Evolutionary conservation across 64 coral and sea anemone genomes (phyloP).

Genomic region (Cladopsammia gracilis): DNA sequence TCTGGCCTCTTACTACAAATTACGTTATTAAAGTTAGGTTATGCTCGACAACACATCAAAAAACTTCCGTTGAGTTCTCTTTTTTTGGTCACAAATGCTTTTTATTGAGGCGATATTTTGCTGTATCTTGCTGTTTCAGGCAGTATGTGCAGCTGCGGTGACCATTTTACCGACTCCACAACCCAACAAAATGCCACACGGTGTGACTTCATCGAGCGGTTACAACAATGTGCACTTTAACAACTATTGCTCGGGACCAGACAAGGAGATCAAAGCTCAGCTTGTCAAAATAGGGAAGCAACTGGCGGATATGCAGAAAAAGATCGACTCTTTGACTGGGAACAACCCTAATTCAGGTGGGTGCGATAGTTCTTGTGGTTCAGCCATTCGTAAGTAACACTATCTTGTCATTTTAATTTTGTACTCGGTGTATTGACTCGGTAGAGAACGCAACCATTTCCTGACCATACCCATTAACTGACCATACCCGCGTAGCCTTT

Average conservation of each 20-base stretch:
- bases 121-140: background rate
- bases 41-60: background rate
- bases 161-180: background rate
- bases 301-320: background rate
- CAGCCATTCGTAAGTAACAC: no score
- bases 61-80: background rate
- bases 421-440: no score
- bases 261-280: conserved; percentile 22
- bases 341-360: background rate
- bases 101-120: background rate
- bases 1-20: no score
- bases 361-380: background rate
- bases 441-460: no score
- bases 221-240: conserved; percentile 23
- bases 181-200: background rate
- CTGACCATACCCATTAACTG: no score
- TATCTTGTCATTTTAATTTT: no score
- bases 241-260: conserved; percentile 17
- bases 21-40: background rate
- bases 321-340: background rate
- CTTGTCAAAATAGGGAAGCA: background rate
- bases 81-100: background rate
- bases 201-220: no score
- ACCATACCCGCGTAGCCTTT: no score
- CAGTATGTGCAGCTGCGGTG: no score